A percentile compares a stretch with the other conserved stretches of the same genome.
Evolutionary conservation across 2,797 vertebrate genomes (phyloP).

Genomic region (Neosilurus mollespiculum): DNA sequence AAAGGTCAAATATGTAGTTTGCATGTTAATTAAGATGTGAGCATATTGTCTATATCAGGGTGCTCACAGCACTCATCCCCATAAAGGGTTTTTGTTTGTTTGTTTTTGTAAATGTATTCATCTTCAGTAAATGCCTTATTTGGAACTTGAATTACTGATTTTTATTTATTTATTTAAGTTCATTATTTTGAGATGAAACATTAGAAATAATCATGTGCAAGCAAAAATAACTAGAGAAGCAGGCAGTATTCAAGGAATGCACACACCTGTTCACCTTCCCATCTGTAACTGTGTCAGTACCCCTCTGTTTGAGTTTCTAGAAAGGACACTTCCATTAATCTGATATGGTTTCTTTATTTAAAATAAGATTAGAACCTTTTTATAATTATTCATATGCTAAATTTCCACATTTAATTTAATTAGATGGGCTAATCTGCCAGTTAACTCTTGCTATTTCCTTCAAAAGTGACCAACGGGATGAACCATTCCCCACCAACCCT

Average conservation of each 20-base stretch:
- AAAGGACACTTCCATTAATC: neutral
- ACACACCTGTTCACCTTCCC: neutral
- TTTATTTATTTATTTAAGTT: too few species aligned
- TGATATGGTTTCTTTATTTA: neutral
- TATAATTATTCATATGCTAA: neutral
- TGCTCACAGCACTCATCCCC: neutral
- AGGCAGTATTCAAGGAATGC: neutral
- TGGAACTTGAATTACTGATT: neutral
- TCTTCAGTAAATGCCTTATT: neutral
- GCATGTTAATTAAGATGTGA: neutral
- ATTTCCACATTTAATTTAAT: neutral
- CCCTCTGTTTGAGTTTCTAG: conserved; percentile 24
- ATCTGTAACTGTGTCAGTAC: neutral
- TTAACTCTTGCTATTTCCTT: conserved; percentile 17
- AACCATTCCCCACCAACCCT: conserved; percentile 94
- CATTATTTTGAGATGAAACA: neutral
- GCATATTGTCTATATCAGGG: neutral
- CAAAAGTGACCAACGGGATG: conserved; percentile 91
- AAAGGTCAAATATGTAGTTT: neutral
- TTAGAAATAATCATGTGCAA: neutral
- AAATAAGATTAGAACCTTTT: neutral
- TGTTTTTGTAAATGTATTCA: neutral
- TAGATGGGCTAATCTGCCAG: neutral
- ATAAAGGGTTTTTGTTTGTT: neutral
- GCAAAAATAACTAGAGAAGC: neutral